These are phyloP conservation scores for Apis florea DNA, from an alignment of 1,140 invertebrate genomes.

Conservation along the genomic window DNA sequence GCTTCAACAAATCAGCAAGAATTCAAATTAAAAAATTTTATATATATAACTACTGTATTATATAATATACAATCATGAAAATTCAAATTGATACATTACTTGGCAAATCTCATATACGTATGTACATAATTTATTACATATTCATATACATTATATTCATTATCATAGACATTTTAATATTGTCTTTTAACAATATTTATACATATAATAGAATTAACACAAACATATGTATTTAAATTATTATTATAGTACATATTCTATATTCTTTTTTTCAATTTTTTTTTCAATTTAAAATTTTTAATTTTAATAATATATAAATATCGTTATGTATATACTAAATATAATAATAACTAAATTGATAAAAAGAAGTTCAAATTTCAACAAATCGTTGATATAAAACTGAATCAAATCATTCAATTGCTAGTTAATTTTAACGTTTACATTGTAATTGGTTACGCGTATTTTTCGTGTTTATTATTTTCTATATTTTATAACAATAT, in stretches of 20 bases:
- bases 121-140: background rate
- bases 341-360: background rate
- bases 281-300: no score
- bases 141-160: no score
- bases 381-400: background rate
- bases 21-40: background rate
- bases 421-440: background rate
- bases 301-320: no score
- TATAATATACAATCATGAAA: background rate
- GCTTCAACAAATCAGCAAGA: background rate
- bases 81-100: background rate
- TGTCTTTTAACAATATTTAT: background rate
- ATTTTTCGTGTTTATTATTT: background rate
- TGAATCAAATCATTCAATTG: slow-evolving; percentile 1
- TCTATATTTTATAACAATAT: background rate
- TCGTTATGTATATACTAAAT: background rate
- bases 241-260: background rate
- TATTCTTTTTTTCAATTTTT: no score
- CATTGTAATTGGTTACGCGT: background rate
- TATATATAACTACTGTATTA: background rate
- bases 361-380: background rate
- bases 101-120: background rate
- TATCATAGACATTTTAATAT: background rate
- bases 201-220: background rate
- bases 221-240: background rate